Conservation (phyloP, 2,113 vertebrate species). For the Oncorhynchus tshawytscha region DNA sequence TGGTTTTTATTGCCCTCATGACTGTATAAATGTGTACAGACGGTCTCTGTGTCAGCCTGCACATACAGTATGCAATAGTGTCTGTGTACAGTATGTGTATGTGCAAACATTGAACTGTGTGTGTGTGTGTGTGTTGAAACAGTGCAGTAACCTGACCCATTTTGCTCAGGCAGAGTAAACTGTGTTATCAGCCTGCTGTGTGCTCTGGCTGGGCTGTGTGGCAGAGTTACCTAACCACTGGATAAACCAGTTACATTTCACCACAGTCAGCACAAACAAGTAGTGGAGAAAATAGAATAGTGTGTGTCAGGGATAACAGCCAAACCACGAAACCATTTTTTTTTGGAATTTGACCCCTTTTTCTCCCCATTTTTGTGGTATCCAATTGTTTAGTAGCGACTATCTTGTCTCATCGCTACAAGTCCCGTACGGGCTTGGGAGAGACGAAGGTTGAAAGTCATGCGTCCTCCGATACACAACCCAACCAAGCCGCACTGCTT, state of each 20-base stretch:
- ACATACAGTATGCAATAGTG: constrained; percentile 10
- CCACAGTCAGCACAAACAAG: constrained; percentile 35
- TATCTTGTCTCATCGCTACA: too few relatives aligned
- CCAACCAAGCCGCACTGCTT: too few relatives aligned
- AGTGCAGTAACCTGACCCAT: constrained; percentile 69
- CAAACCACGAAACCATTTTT: constrained; percentile 26
- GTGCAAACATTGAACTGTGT: not conserved
- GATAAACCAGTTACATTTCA: constrained; percentile 75
- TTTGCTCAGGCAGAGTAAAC: constrained; percentile 65
- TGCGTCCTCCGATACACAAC: too few relatives aligned
- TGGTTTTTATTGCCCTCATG: not conserved
- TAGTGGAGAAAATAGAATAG: constrained; percentile 25
- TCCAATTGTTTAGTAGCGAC: too few relatives aligned
- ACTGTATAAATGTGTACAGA: not conserved
- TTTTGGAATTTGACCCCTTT: too few relatives aligned
- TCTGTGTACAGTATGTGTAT: constrained; percentile 14
- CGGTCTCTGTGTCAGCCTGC: not conserved
- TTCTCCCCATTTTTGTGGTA: too few relatives aligned
- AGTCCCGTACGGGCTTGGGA: too few relatives aligned
- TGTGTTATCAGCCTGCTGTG: constrained; percentile 63
- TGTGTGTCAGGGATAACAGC: constrained; percentile 38
- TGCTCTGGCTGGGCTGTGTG: constrained; percentile 25
- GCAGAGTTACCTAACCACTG: constrained; percentile 56
- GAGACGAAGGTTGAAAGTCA: too few relatives aligned
- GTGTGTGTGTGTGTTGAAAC: constrained; percentile 42